A percentile compares a stretch with the other conserved stretches of the same genome.
Conservation (phyloP, 2,113 vertebrate genomes). For the Amblyornis subalaris region DNA sequence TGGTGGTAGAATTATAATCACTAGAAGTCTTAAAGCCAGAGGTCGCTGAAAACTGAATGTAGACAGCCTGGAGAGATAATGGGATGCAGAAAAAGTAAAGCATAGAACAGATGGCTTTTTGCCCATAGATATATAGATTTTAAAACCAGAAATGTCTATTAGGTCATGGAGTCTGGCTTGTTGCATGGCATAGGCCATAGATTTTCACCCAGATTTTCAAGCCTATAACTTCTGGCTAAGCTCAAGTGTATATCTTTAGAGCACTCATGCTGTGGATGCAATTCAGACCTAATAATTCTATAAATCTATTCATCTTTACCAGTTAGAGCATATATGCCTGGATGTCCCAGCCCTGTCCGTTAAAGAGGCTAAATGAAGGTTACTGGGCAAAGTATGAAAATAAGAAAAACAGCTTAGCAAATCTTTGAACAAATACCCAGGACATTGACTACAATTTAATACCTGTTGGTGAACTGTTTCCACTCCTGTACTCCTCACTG, state of each 20-base stretch:
- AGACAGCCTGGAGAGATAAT: constrained; percentile 2
- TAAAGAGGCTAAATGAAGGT: constrained; percentile 27
- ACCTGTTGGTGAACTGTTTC: not conserved
- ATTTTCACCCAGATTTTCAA: not conserved
- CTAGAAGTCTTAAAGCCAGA: not conserved
- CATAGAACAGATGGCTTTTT: not conserved
- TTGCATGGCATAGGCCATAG: not conserved
- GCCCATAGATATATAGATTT: not conserved
- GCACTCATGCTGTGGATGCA: constrained; percentile 5
- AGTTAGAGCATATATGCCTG: not conserved
- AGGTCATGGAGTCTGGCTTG: not conserved
- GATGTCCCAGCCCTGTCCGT: not conserved
- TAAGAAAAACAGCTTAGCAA: not conserved
- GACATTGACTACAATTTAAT: not conserved
- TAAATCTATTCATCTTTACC: constrained; percentile 32
- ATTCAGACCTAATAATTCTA: constrained; percentile 8
- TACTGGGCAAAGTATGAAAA: not conserved
- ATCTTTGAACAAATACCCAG: not conserved
- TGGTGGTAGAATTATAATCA: not conserved
- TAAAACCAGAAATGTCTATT: not conserved
- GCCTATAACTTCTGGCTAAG: not conserved
- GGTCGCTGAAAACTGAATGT: not conserved
- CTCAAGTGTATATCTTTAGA: not conserved
- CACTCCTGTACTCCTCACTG: not conserved
- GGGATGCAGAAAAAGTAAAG: not conserved